A percentile compares a stretch with the other conserved stretches of the same genome.
phyloP scores from a whole-genome alignment of 1,140 invertebrate genomes.

The Brachystomella parvula region DNA sequence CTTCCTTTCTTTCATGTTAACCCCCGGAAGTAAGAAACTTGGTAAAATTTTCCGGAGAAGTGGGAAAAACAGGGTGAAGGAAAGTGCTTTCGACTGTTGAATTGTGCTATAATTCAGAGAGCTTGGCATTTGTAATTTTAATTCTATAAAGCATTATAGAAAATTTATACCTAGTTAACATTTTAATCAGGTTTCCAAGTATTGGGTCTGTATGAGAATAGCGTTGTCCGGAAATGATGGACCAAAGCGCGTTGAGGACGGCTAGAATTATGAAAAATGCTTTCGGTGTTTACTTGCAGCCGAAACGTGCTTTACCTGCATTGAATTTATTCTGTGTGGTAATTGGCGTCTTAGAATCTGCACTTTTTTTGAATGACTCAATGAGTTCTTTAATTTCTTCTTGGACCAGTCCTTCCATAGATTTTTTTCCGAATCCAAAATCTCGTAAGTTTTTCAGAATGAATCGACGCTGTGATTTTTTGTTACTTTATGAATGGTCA shows the following conservation, averaged over 20 bases:
- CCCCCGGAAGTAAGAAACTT: not conserved
- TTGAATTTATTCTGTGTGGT: conserved; percentile 16
- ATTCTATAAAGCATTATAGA: not conserved
- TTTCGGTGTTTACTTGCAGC: not conserved
- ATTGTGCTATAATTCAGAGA: not conserved
- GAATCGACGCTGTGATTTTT: not conserved
- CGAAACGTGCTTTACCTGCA: conserved; percentile 3
- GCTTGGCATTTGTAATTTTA: not conserved
- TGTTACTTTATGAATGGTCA: not conserved
- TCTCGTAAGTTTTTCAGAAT: conserved; percentile 15
- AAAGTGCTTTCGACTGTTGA: not conserved
- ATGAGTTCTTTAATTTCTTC: conserved; percentile 15
- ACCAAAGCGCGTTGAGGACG: conserved; percentile 19
- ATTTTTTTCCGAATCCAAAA: conserved; percentile 14
- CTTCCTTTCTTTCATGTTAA: not conserved
- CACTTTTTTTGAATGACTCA: not conserved
- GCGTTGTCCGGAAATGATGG: conserved; percentile 4
- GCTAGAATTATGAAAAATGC: not conserved
- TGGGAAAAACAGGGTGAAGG: not conserved
- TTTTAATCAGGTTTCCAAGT: not conserved
- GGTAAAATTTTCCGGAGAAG: not conserved
- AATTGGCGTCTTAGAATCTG: conserved; percentile 5
- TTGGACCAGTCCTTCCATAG: conserved; percentile 12
- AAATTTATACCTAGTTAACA: not conserved
- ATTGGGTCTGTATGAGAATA: conserved; percentile 15